phyloP scores from a whole-genome alignment of 2,888 invertebrate genomes.

The Amiota mariae region DNA sequence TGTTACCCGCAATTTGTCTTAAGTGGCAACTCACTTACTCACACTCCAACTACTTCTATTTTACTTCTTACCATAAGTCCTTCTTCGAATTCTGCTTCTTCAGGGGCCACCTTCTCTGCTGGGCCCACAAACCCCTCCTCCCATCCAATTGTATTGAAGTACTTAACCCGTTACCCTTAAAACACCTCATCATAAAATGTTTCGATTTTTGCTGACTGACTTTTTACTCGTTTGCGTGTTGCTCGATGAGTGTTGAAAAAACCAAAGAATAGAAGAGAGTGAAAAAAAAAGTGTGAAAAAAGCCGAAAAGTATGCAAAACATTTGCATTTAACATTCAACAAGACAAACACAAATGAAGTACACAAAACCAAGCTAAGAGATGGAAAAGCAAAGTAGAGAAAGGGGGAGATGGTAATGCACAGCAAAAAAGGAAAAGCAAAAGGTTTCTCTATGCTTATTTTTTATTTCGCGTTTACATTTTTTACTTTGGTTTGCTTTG shows the following conservation, averaged over 20 bases:
- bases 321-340: constrained; percentile 70
- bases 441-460: neutral
- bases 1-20: constrained; percentile 71
- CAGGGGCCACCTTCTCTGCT: no score
- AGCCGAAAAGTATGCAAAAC: constrained; percentile 70
- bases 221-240: constrained; percentile 30
- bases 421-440: constrained; percentile 7
- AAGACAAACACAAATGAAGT: constrained; percentile 67
- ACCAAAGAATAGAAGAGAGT: neutral
- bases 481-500: neutral
- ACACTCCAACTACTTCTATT: neutral
- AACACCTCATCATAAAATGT: constrained; percentile 1
- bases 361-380: constrained; percentile 44
- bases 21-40: constrained; percentile 58
- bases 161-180: no score
- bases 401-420: constrained; percentile 46
- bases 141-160: no score
- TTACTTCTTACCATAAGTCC: neutral
- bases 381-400: constrained; percentile 43
- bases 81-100: constrained; percentile 24
- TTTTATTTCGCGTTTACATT: no score
- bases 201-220: constrained; percentile 38
- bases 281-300: constrained; percentile 55
- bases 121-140: no score
- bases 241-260: neutral